Conservation (phyloP, 2,888 invertebrate genomes). For the Abrostola tripartita region DNA sequence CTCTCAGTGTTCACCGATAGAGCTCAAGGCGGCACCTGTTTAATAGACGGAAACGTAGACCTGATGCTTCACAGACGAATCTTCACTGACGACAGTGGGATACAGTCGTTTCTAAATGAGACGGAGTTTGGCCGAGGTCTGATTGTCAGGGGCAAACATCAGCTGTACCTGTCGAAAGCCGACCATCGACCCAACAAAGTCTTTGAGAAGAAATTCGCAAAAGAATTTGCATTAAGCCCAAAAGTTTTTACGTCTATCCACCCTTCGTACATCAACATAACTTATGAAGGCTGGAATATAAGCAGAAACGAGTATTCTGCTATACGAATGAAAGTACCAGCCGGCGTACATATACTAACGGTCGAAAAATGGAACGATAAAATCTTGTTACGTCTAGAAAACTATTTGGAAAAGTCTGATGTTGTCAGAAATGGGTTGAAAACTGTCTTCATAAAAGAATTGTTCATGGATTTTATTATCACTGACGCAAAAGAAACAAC, state of each 20-base stretch:
- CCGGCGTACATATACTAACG: slow-evolving; percentile 92
- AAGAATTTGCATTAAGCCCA: slow-evolving; percentile 69
- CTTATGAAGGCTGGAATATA: slow-evolving; percentile 74
- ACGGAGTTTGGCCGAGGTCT: slow-evolving; percentile 60
- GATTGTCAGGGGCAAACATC: slow-evolving; percentile 69
- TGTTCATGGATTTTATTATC: slow-evolving; percentile 89
- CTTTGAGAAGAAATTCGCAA: slow-evolving; percentile 77
- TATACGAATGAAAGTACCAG: slow-evolving; percentile 88
- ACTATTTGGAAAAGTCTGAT: slow-evolving; percentile 91
- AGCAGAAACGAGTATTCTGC: slow-evolving; percentile 77
- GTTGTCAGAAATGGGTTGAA: slow-evolving; percentile 83
- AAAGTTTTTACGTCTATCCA: slow-evolving; percentile 58
- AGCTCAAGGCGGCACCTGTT: slow-evolving; percentile 93
- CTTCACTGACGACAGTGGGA: slow-evolving; percentile 92
- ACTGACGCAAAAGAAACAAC: slow-evolving; percentile 89
- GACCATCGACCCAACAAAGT: slow-evolving; percentile 68
- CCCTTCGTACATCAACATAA: slow-evolving; percentile 25
- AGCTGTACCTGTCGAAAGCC: slow-evolving; percentile 70
- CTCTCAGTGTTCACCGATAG: slow-evolving; percentile 92
- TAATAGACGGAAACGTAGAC: slow-evolving; percentile 92
- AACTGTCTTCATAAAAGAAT: slow-evolving; percentile 85
- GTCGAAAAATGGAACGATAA: slow-evolving; percentile 92
- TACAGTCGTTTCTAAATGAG: slow-evolving; percentile 63
- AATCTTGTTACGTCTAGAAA: slow-evolving; percentile 92
- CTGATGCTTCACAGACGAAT: slow-evolving; percentile 95